Base-by-base conservation (phyloP, 1,140 invertebrate species). In the Radopholus similis region DNA sequence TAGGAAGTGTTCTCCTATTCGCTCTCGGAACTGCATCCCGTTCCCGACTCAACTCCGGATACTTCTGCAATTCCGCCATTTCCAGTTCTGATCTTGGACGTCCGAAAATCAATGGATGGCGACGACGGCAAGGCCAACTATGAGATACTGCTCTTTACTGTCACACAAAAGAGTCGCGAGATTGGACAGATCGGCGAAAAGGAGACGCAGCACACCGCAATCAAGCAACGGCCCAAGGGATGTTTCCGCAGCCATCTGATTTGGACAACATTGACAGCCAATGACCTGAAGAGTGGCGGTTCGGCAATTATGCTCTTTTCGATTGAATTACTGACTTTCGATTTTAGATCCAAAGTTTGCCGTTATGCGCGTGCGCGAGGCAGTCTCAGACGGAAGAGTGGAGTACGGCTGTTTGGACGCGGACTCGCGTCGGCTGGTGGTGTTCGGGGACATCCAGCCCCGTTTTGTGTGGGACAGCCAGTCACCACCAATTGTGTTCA, bases 391-490 rank as follows among this genome's bases (percentile, higher is more conserved):
- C 23, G 47, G 47, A 15, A 51, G 30, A 28, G 47, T 51, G 47
- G 47, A 51, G 4, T 51, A 26, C 30, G 47, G 23, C 8, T 51
- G 47, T 5, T 51, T 51, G 9, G 47, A 51, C 47, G 47, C 21
- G 5, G 2, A 26, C 1, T 28, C 47, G 2, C 47, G 47, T 28
- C 47, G 47, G 23, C 30, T 51, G 47, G 47, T 51, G 23, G 47
- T 51, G 23, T 51, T 51, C 30, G 47, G 47, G 18, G 47, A 26
- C 18, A 28, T 21, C 1, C 47, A 28, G 47, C 47, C 47, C n/a
- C n/a, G n/a, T 9, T 51, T 51, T 51, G 47, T 51, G n/a, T 51
- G 47, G 47, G 47, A 51, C 47, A 51, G 47, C n/a, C 23, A 21
- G 47, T 26, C 23, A 28, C 18, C 47, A 26, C 13, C 18, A 6